Evolutionary conservation across 1,140 invertebrate genomes (phyloP), one percentile per base, ranked within the genome.

Genomic region (Atta texana): DNA sequence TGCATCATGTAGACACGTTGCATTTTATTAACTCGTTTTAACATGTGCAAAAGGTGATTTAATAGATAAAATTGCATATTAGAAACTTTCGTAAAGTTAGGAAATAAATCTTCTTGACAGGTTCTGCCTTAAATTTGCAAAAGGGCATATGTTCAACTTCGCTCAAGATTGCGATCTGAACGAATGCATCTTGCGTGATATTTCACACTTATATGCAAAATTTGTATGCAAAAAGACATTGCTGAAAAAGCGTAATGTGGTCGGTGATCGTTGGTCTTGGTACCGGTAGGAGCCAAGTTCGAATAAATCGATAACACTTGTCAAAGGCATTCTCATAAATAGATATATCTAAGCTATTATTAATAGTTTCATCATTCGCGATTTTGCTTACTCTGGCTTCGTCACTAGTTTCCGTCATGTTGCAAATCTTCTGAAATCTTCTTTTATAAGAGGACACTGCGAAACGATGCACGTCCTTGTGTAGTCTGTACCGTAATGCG

Each of bases 371-470:
- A 1, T 57, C n/a, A 6, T 57, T 39, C 31, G 21, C 18, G 7
- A 82, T 66, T 53, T 81, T 74, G 77, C 94, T 94, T 93, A 94
- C 94, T 93, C 87, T 94, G 34, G 94, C 94, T 68, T 95, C 94
- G 44, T 94, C 91, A 66, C 81, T 88, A 61, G 93, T 93, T 85
- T 94, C 94, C 57, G 87, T 89, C 93, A 94, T 94, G 39, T 57
- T 34, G 61, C 64, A 3, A 10, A 59, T 77, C 90, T 72, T 84
- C 28, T 53, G 71, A 31, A 16, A 69, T 59, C 14, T 80, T 4
- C 44, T 72, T 68, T 53, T 21, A 3, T 7, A 3, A 61, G n/a
- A 44, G 0, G 12, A 76, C 28, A 28, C 69, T 14, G 18, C 24
- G 21, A 53, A 87, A 72, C 86, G 74, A 72, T 57, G 77, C 66